Percentiles rank a stretch among this genome's conserved stretches.
These are phyloP conservation scores for Caenorhabditis doughertyi DNA, from an alignment of 2,888 invertebrate species.

Conservation along the genomic window DNA sequence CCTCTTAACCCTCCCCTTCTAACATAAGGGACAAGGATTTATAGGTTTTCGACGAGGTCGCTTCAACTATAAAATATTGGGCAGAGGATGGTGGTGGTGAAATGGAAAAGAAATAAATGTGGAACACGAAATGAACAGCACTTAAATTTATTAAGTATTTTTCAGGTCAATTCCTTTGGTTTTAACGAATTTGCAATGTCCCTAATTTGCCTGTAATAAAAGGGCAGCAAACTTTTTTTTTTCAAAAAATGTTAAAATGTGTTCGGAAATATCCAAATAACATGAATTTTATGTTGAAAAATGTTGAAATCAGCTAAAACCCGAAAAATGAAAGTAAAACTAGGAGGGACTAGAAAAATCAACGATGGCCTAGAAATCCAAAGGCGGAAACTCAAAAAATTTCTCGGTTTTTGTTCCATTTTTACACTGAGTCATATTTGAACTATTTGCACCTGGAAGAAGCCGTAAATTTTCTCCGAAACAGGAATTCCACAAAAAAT, in stretches of 20 bases:
- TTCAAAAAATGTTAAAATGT: slow-evolving; percentile 1
- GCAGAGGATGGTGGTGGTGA: slow-evolving; percentile 1
- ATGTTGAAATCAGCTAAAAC: no score
- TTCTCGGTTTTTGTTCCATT: slow-evolving; percentile 25
- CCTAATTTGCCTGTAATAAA: no score
- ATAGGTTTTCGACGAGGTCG: slow-evolving; percentile 38
- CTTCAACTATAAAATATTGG: slow-evolving; percentile 32
- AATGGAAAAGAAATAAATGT: background rate
- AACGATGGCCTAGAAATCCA: no score
- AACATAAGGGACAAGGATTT: slow-evolving; percentile 25
- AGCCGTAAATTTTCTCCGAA: no score
- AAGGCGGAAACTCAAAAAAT: slow-evolving; percentile 8
- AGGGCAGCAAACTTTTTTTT: background rate
- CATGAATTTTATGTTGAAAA: no score
- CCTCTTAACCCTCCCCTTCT: background rate
- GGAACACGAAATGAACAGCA: background rate
- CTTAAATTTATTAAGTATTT: background rate
- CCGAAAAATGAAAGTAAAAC: no score
- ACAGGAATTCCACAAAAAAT: no score
- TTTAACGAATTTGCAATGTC: no score
- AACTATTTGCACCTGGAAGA: no score
- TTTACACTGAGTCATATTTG: no score
- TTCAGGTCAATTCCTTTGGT: background rate
- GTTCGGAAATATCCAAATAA: no score
- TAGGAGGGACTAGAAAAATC: no score